Percentiles rank a stretch among this genome's conserved stretches.
Conservation (phyloP, 2,888 invertebrate species). For the Rhamphomyia laevipes region DNA sequence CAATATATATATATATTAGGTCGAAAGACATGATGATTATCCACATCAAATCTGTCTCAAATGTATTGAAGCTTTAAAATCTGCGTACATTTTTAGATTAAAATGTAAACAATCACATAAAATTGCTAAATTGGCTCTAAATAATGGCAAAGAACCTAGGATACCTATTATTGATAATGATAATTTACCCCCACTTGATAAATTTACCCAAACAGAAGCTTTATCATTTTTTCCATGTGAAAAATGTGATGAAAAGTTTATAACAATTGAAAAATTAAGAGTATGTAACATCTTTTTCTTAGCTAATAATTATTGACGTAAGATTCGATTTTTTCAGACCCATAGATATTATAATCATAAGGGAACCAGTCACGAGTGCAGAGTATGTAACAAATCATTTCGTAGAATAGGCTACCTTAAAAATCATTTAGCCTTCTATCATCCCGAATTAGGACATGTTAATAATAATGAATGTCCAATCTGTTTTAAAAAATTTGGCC, state of each 20-base stretch:
- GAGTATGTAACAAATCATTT: slow-evolving; percentile 38
- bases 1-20: not conserved
- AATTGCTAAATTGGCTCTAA: slow-evolving; percentile 23
- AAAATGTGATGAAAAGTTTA: slow-evolving; percentile 26
- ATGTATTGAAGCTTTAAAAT: slow-evolving; percentile 27
- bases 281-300: not conserved
- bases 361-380: slow-evolving; percentile 26
- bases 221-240: slow-evolving; percentile 28
- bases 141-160: slow-evolving; percentile 8
- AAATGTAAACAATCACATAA: slow-evolving; percentile 32
- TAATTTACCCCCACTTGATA: slow-evolving; percentile 6
- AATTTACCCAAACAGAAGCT: slow-evolving; percentile 30
- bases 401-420: slow-evolving; percentile 36
- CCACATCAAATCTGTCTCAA: slow-evolving; percentile 32
- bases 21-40: slow-evolving; percentile 10
- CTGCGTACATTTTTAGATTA: slow-evolving; percentile 30
- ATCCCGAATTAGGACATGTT: slow-evolving; percentile 17
- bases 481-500: slow-evolving; percentile 39
- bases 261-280: not conserved
- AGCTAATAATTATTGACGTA: not conserved
- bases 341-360: slow-evolving; percentile 24
- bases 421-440: slow-evolving; percentile 29
- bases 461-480: slow-evolving; percentile 27
- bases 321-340: slow-evolving; percentile 6
- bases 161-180: not conserved